phyloP scores from a whole-genome alignment of 2,797 vertebrate genomes.

The Leucoraja ocellata region DNA sequence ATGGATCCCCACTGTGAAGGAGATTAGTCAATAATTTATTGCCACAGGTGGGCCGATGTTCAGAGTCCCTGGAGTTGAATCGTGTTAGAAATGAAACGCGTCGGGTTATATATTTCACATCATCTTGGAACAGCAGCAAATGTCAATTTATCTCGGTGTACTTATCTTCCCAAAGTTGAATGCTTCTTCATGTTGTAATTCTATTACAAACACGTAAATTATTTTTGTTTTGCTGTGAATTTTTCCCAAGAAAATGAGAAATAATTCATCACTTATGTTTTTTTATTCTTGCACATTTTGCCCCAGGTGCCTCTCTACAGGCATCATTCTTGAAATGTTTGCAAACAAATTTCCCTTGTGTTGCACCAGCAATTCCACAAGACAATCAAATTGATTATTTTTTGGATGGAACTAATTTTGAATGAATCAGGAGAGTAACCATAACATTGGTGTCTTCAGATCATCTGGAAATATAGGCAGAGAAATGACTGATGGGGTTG shows the following conservation, averaged over 20 bases:
- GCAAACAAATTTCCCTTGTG: neutral
- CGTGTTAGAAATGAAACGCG: constrained; percentile 8
- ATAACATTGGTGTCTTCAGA: neutral
- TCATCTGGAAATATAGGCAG: too few relatives aligned
- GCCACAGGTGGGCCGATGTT: neutral
- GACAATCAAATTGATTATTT: neutral
- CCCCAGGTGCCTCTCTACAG: too few relatives aligned
- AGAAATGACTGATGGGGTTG: too few relatives aligned
- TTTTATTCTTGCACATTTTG: neutral
- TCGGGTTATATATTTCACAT: constrained; percentile 23
- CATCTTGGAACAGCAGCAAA: neutral
- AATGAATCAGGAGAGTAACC: neutral
- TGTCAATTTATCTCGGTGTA: neutral
- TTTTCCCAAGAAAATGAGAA: neutral
- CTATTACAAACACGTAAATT: neutral
- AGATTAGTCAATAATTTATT: constrained; percentile 29
- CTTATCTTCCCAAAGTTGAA: neutral
- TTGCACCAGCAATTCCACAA: neutral
- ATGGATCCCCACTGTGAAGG: neutral
- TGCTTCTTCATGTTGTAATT: neutral
- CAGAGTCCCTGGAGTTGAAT: constrained; percentile 2
- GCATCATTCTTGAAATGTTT: neutral
- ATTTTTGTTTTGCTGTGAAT: neutral
- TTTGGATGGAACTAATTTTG: neutral
- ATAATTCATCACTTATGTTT: neutral